Base-by-base conservation (phyloP, 2,888 invertebrate species). In the Itoplectis maculator region DNA sequence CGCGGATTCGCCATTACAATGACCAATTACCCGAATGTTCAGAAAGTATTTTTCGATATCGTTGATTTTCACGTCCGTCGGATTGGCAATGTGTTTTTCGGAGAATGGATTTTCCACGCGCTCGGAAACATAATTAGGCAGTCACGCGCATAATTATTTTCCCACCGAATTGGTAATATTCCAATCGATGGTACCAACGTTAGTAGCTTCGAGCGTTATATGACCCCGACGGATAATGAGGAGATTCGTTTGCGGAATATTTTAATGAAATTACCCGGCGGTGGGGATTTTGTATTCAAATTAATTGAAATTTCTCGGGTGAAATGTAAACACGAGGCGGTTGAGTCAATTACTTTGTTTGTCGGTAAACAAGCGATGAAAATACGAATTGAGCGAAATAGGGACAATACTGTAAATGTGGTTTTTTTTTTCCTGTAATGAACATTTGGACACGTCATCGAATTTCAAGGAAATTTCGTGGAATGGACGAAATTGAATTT, bases 1-100 rank as follows among this genome's bases (percentile, higher is more conserved):
- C n/a, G n/a, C n/a, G n/a, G n/a, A n/a, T n/a, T n/a, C 29, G 29
- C 29, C 29, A 37, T 68, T 37, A 47, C 54, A 54, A 69, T 69
- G 40, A 69, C 69, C 23, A 68, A 51, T 49, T 11, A n/a, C 0
- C 5, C 29, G 29, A 2, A 11, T 20, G 23, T 13, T 23, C 11
- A 7, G 23, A 3, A 54, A 54, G 54, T 54, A 23, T 3, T 35
- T 59, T 59, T 35, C 59, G 8, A 35, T 59, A 59, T 59, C 59
- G 35, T 59, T 35, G 35, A 0, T n/a, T 35, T 59, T 29, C 29
- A 13, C 13, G 13, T n/a, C 9, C 20, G 6, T 18, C n/a, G n/a
- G 0, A 18, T 29, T 56, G 29, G 13, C 56, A n/a, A n/a, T n/a
- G 29, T 35, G 29, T 23, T 54, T 23, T 23, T 54, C 23, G 4